A percentile compares a stretch with the other conserved stretches of the same genome.
These are phyloP conservation scores for Hyperoplus immaculatus DNA, from an alignment of 2,797 vertebrate genomes.

Conservation along the genomic window DNA sequence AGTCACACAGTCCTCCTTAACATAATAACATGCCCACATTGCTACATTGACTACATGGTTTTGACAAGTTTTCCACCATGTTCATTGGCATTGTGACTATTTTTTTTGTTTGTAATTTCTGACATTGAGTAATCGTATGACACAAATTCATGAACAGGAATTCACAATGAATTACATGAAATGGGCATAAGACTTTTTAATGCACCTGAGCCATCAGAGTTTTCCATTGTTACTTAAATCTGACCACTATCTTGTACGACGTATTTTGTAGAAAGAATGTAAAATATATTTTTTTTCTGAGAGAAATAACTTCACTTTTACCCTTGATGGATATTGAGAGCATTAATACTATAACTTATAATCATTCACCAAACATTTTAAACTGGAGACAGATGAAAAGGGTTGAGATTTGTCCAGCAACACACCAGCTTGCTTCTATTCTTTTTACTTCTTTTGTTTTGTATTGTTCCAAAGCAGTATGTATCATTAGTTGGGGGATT, in stretches of 20 bases:
- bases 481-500: conserved; percentile 62
- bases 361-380: conserved; percentile 9
- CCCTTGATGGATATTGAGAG: conserved; percentile 32
- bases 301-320: conserved; percentile 40
- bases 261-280: conserved; percentile 22
- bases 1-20: conserved; percentile 1
- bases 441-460: conserved; percentile 49
- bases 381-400: neutral
- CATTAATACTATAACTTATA: conserved; percentile 39
- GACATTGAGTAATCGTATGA: neutral
- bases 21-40: conserved; percentile 16
- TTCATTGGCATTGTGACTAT: neutral
- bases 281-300: conserved; percentile 1
- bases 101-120: conserved; percentile 7
- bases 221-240: conserved; percentile 1
- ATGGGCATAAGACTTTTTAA: conserved; percentile 34
- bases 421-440: conserved; percentile 38
- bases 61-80: neutral
- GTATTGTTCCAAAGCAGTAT: conserved; percentile 57
- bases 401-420: conserved; percentile 27
- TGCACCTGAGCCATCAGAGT: conserved; percentile 33
- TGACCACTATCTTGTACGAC: no score
- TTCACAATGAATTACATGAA: conserved; percentile 22
- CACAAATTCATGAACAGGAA: neutral
- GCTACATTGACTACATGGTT: conserved; percentile 1